These are phyloP conservation scores for Tautogolabrus adspersus DNA, from an alignment of 2,113 vertebrate genomes.

Conservation along the genomic window DNA sequence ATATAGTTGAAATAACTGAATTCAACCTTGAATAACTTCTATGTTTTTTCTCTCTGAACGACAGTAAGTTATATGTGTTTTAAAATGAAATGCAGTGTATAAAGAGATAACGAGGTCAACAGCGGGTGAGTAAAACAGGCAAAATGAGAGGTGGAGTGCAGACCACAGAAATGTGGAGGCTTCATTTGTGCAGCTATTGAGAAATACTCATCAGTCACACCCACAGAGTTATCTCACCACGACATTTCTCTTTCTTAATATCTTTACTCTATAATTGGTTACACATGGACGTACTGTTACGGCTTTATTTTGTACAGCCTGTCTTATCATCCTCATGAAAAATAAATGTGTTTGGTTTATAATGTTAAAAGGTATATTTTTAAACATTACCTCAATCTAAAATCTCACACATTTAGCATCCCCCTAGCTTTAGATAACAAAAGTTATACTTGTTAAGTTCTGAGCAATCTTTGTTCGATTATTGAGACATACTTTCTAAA, in stretches of 20 bases:
- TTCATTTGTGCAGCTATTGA: constrained; percentile 55
- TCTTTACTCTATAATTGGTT: background rate
- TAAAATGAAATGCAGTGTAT: background rate
- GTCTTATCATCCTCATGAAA: too few relatives aligned
- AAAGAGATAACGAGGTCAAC: constrained; percentile 21
- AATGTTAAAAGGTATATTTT: too few relatives aligned
- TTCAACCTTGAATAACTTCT: background rate
- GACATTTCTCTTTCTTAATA: background rate
- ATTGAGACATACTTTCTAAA: too few relatives aligned
- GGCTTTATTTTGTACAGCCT: background rate
- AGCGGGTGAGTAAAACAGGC: constrained; percentile 20
- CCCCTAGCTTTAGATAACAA: background rate
- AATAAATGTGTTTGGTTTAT: too few relatives aligned
- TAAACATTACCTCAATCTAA: background rate
- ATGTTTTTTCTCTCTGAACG: background rate
- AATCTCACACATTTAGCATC: too few relatives aligned
- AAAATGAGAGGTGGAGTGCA: constrained; percentile 48
- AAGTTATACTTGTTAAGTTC: too few relatives aligned
- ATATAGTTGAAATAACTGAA: background rate
- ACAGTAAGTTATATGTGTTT: background rate
- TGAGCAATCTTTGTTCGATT: too few relatives aligned
- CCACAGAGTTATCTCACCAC: constrained; percentile 16
- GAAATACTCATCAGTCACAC: constrained; percentile 48
- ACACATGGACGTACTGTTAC: background rate
- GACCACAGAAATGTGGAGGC: constrained; percentile 76